These are phyloP conservation scores for Phalangium opilio DNA, from an alignment of 2,888 invertebrate genomes.

Conservation along the genomic window DNA sequence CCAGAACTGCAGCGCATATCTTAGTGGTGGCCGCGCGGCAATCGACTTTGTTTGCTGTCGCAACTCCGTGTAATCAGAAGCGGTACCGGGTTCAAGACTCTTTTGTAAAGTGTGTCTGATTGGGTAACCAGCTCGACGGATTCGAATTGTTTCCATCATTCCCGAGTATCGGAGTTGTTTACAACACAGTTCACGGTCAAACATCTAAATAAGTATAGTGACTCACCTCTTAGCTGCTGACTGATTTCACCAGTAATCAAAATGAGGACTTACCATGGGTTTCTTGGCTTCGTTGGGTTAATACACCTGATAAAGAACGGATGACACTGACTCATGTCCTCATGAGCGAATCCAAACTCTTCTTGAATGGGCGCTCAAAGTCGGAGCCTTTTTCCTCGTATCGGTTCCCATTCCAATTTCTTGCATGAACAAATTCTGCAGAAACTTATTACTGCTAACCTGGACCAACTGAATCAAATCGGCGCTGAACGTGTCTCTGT, in stretches of 20 bases:
- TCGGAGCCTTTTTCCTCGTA: conserved; percentile 77
- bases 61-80: conserved; percentile 67
- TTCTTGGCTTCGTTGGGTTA: conserved; percentile 96
- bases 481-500: conserved; percentile 91
- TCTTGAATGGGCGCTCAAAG: conserved; percentile 89
- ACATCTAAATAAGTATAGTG: conserved; percentile 45
- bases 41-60: conserved; percentile 37
- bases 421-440: conserved; percentile 75
- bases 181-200: conserved; percentile 90
- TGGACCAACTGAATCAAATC: conserved; percentile 85
- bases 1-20: no score
- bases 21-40: conserved; percentile 50
- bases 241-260: no score
- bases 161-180: conserved; percentile 94
- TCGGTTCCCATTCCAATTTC: conserved; percentile 86
- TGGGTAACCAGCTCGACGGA: conserved; percentile 93
- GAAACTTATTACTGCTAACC: conserved; percentile 77
- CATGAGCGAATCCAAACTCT: conserved; percentile 89
- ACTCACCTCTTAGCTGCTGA: no score
- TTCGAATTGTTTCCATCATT: conserved; percentile 99
- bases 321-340: conserved; percentile 83
- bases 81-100: conserved; percentile 93
- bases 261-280: conserved; percentile 54
- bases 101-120: conserved; percentile 90
- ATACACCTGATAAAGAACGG: conserved; percentile 98